These are phyloP conservation scores for Trinorchestia longiramus DNA, from an alignment of 1,140 invertebrate species.

Conservation along the genomic window DNA sequence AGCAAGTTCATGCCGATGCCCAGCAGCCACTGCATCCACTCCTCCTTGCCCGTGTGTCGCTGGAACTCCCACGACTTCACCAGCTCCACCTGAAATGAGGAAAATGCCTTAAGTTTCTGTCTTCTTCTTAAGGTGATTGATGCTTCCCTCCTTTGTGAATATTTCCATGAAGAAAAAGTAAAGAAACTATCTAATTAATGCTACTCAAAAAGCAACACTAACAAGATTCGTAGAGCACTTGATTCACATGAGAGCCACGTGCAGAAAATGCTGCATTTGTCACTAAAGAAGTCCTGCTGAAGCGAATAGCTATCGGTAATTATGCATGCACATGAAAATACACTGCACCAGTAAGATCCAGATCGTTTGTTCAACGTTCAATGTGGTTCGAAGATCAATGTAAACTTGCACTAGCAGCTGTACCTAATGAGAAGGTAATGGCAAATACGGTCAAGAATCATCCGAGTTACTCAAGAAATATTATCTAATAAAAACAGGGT, in stretches of 20 bases:
- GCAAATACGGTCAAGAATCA: background rate
- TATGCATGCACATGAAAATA: background rate
- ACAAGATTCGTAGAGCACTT: background rate
- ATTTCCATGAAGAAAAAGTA: background rate
- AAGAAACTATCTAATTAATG: no score
- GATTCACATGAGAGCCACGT: background rate
- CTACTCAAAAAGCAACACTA: no score
- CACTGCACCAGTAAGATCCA: background rate
- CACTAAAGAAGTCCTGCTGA: background rate
- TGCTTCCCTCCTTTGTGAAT: background rate
- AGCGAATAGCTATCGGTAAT: background rate
- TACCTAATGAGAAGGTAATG: background rate
- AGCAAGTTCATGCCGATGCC: slow-evolving; percentile 91
- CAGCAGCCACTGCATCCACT: slow-evolving; percentile 97
- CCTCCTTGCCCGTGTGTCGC: slow-evolving; percentile 93
- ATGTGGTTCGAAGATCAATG: background rate
- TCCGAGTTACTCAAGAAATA: background rate
- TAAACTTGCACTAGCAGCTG: background rate
- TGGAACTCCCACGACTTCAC: slow-evolving; percentile 92
- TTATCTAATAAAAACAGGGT: background rate
- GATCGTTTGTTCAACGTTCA: background rate
- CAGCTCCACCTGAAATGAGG: slow-evolving; percentile 75
- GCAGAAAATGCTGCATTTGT: background rate
- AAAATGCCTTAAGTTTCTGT: background rate
- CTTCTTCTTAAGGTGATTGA: background rate